Base-by-base conservation (phyloP, 2,888 invertebrate genomes). In the Heliconius aoede region DNA sequence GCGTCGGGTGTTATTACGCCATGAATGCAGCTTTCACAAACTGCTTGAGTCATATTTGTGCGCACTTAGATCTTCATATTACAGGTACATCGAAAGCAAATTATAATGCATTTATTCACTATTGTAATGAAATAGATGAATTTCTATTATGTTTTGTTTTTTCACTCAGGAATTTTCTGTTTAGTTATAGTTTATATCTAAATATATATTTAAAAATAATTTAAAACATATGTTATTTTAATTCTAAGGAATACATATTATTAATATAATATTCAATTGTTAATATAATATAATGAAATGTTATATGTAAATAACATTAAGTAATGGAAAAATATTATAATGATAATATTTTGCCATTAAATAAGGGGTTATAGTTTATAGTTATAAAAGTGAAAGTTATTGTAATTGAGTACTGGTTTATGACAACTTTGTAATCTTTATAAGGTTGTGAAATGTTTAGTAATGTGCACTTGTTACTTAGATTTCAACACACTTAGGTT, bases 1-100 rank as follows among this genome's bases (percentile, higher is more conserved):
- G 78, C 76, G 76, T 80, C 74, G 61, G 51, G 15, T n/a, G 72
- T 72, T 46, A 74, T 79, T 76, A 76, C 78, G 76, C 78, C 75
- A 77, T 77, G 76, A 61, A 72, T 61, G 55, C 65, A 72, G 74
- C 78, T 80, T 80, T 80, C 79, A 80, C 78, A n/a, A 69, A 51
- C 73, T 46, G 67, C 62, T 76, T 79, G 75, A 76, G 71, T 76
- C 75, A 76, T 76, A 58, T 26, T 55, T n/a, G 62, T 55, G 26
- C 60, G 15, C 51, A 55, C 30, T 55, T 30, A 30, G 51, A 55
- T 55, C 15, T 30, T 69, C 30, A 65, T 69, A 55, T 32, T 69
- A 51, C 30, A 69, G 46, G 21, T 68, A 46, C 28, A 55, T 24
- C n/a, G 13, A 24, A 30, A 69, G n/a, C n/a, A 30, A n/a, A 32